These are phyloP conservation scores for Condylura cristata DNA, from an alignment of 2,113 vertebrate genomes.

Conservation along the genomic window DNA sequence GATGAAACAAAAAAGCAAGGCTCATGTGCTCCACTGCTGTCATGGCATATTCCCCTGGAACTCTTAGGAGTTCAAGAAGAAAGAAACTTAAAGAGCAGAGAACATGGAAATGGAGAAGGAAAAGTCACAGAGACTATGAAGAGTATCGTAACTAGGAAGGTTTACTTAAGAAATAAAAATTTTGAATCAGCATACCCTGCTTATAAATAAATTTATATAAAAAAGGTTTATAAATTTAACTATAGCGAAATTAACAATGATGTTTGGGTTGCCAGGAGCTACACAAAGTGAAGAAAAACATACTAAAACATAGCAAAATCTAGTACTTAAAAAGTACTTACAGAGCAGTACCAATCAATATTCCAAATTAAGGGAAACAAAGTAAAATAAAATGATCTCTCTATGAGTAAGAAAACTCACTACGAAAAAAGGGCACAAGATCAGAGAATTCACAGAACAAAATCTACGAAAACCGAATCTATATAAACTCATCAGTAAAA, in stretches of 20 bases:
- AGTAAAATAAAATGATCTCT: conserved; percentile 4
- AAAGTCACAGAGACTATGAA: background rate
- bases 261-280: background rate
- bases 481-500: background rate
- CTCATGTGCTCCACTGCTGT: background rate
- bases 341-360: background rate
- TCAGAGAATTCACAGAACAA: background rate
- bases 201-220: background rate
- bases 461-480: background rate
- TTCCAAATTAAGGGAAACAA: background rate
- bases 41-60: background rate
- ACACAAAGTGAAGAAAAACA: background rate
- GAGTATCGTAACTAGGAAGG: background rate
- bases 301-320: background rate
- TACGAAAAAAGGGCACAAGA: background rate
- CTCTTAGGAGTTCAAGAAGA: background rate
- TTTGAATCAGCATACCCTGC: background rate
- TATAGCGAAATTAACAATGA: conserved; percentile 11
- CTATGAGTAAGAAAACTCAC: background rate
- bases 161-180: conserved; percentile 13
- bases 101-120: background rate
- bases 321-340: background rate
- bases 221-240: background rate
- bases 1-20: background rate
- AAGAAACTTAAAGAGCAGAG: background rate